Evolutionary conservation across 2,113 vertebrate species (phyloP).

Genomic region (Zosterops pallidus): DNA sequence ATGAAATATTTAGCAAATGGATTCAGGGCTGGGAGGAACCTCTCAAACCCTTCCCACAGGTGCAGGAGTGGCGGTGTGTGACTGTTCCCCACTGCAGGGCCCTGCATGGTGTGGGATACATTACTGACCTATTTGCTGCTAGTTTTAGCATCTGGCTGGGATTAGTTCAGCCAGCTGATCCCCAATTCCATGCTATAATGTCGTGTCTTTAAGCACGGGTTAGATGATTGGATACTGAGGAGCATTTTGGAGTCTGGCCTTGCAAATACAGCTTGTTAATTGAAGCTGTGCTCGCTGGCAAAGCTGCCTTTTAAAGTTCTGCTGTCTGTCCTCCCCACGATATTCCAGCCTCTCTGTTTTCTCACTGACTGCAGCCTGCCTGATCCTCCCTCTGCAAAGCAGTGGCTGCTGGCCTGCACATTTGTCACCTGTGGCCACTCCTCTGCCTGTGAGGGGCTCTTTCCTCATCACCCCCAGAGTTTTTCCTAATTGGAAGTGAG

Average conservation of each 20-base stretch:
- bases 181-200: background rate
- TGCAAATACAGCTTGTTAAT: background rate
- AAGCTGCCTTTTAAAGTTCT: background rate
- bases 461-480: background rate
- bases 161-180: background rate
- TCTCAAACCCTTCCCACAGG: background rate
- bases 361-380: background rate
- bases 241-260: constrained; percentile 2
- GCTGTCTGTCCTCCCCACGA: background rate
- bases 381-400: background rate
- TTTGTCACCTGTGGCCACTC: constrained; percentile 45
- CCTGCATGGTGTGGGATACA: background rate
- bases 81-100: background rate
- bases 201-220: background rate
- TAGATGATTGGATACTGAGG: background rate
- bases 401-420: background rate
- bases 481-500: background rate
- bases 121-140: background rate
- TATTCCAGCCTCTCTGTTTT: background rate
- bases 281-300: background rate
- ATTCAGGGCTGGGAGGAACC: background rate
- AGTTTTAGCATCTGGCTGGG: background rate
- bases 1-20: background rate
- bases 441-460: background rate
- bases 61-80: background rate